Conservation (phyloP, 2,797 vertebrate genomes). For the Pipistrellus kuhlii region DNA sequence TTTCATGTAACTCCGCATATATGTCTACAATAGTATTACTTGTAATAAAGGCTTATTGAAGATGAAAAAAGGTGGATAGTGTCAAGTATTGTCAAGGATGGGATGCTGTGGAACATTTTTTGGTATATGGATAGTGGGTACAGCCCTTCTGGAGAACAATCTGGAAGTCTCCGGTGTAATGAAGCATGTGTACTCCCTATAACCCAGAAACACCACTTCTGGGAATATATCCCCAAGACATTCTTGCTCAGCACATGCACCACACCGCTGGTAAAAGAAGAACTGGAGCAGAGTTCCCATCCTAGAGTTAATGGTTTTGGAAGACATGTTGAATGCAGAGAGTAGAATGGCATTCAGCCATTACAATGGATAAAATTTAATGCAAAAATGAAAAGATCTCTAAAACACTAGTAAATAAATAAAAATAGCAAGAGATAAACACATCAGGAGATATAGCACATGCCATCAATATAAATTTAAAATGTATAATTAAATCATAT, state of each 20-base stretch:
- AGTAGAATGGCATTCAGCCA: not conserved
- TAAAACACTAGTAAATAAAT: not conserved
- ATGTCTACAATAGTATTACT: constrained; percentile 86
- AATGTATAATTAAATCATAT: not conserved
- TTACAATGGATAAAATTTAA: not conserved
- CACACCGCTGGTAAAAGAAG: not conserved
- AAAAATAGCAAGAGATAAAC: not conserved
- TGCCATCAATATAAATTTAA: not conserved
- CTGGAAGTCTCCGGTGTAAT: not conserved
- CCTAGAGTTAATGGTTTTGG: not conserved
- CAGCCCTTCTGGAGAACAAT: constrained; percentile 52
- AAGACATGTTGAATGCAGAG: not conserved
- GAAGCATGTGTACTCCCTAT: not conserved
- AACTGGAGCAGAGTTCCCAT: not conserved
- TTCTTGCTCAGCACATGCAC: not conserved
- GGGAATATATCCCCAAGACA: not conserved
- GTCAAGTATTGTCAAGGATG: not conserved
- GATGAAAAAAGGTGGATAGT: not conserved
- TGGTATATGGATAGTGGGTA: not conserved
- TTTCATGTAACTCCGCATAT: constrained; percentile 87
- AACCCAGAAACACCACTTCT: not conserved
- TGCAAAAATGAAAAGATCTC: not conserved
- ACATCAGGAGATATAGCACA: not conserved
- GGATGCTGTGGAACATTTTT: not conserved
- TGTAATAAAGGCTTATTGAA: constrained; percentile 87